Evolutionary conservation across 2,888 invertebrate species (phyloP).

Genomic region (Eupithecia abbreviata): DNA sequence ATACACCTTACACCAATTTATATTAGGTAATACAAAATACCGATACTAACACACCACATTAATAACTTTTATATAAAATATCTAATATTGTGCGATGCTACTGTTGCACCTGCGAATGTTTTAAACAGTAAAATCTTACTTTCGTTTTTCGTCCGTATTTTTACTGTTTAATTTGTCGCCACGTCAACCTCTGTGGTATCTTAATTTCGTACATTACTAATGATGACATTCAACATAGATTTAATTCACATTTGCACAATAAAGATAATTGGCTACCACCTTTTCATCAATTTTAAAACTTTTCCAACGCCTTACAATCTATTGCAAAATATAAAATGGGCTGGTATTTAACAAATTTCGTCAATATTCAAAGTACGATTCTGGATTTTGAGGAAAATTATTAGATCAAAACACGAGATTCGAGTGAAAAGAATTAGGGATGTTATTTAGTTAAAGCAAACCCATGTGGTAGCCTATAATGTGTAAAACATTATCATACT

Average conservation of each 20-base stretch:
- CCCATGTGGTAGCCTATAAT: constrained; percentile 27
- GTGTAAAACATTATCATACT: constrained; percentile 27
- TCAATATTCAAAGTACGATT: not conserved
- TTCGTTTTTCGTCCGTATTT: not conserved
- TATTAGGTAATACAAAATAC: constrained; percentile 33
- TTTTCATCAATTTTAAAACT: constrained; percentile 30
- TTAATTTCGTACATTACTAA: constrained; percentile 58
- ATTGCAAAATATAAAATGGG: not conserved
- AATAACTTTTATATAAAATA: constrained; percentile 45
- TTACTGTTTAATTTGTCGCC: constrained; percentile 50
- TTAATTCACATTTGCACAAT: constrained; percentile 49
- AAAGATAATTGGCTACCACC: constrained; percentile 41
- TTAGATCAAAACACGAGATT: constrained; percentile 42
- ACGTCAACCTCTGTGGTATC: constrained; percentile 54
- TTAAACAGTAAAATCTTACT: constrained; percentile 46
- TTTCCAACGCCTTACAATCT: constrained; percentile 12
- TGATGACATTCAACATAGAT: constrained; percentile 59
- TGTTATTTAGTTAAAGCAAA: constrained; percentile 24
- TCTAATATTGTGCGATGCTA: constrained; percentile 57
- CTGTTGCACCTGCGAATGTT: constrained; percentile 46
- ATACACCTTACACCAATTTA: constrained; percentile 41
- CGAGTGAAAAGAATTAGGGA: constrained; percentile 16
- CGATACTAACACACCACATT: constrained; percentile 51
- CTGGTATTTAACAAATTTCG: not conserved
- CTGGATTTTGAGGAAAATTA: constrained; percentile 2